Conservation (phyloP, 2,888 invertebrate species). For the Eupithecia subumbrata region DNA sequence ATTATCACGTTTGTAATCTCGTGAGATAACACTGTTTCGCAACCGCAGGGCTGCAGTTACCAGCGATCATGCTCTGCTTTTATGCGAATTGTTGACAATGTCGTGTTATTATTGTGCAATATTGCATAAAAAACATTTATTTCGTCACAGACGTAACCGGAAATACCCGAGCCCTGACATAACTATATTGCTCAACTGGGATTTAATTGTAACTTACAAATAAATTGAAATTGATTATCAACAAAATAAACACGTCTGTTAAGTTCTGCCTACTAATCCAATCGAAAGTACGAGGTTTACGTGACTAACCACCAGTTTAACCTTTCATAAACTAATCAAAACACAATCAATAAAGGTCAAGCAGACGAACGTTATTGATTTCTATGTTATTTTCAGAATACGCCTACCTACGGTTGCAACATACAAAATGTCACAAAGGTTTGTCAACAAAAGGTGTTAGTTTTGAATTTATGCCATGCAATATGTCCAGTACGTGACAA, state of each 20-base stretch:
- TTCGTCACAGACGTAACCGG: not conserved
- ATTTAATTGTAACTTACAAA: not conserved
- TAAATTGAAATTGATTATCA: not conserved
- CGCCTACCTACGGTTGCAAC: constrained; percentile 18
- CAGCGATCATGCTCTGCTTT: constrained; percentile 9
- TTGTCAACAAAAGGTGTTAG: constrained; percentile 23
- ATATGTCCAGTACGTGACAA: constrained; percentile 33
- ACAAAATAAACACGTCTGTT: constrained; percentile 13
- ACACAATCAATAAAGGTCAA: constrained; percentile 22
- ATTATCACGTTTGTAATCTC: constrained; percentile 44
- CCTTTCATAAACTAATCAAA: constrained; percentile 24
- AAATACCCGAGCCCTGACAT: not conserved
- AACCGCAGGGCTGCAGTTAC: constrained; percentile 37
- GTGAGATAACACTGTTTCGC: constrained; percentile 42
- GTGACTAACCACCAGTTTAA: constrained; percentile 11
- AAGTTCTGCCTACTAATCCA: not conserved
- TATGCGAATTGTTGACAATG: constrained; percentile 9
- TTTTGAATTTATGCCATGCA: constrained; percentile 28
- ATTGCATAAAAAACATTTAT: not conserved
- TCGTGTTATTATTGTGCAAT: not conserved
- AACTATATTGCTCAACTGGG: not conserved
- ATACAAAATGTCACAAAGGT: constrained; percentile 22
- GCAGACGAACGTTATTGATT: constrained; percentile 16
- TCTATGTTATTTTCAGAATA: constrained; percentile 18
- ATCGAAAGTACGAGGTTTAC: constrained; percentile 1